These are phyloP conservation scores for Nesidiocoris tenuis DNA, from an alignment of 2,888 invertebrate species.

Conservation along the genomic window DNA sequence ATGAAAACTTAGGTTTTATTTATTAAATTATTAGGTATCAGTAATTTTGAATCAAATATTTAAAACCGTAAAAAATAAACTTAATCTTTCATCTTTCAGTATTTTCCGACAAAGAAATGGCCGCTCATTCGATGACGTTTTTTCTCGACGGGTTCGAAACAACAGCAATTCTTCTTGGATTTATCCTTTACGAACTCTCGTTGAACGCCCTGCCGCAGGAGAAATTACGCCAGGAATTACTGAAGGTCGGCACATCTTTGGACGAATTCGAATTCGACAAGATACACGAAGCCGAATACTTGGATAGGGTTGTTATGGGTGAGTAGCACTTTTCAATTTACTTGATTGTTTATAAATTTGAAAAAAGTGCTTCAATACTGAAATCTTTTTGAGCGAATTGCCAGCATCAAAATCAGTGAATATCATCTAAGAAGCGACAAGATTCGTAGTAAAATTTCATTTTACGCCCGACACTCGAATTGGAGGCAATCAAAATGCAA, in stretches of 20 bases:
- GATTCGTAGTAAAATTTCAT: no score
- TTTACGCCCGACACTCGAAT: no score
- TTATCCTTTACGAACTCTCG: slow-evolving; percentile 37
- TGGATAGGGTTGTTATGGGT: slow-evolving; percentile 40
- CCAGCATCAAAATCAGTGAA: no score
- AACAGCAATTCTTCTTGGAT: slow-evolving; percentile 29
- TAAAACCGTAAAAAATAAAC: background rate
- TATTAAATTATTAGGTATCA: background rate
- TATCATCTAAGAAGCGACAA: no score
- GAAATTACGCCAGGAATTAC: slow-evolving; percentile 35
- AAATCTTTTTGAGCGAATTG: no score
- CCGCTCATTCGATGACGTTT: slow-evolving; percentile 45
- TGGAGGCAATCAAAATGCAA: no score
- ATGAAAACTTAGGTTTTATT: background rate
- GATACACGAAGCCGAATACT: slow-evolving; percentile 22
- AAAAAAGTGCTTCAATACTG: no score
- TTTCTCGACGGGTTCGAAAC: slow-evolving; percentile 45
- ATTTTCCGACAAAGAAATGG: slow-evolving; percentile 41
- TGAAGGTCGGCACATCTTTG: background rate
- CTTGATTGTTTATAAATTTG: no score
- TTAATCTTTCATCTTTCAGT: slow-evolving; percentile 15
- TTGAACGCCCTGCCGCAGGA: slow-evolving; percentile 21
- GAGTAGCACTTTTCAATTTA: no score
- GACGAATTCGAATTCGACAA: slow-evolving; percentile 36
- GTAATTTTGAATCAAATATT: background rate